A percentile compares a stretch with the other conserved stretches of the same genome.
Evolutionary conservation across 2,113 vertebrate species (phyloP).

Genomic region (Panthera leo): DNA sequence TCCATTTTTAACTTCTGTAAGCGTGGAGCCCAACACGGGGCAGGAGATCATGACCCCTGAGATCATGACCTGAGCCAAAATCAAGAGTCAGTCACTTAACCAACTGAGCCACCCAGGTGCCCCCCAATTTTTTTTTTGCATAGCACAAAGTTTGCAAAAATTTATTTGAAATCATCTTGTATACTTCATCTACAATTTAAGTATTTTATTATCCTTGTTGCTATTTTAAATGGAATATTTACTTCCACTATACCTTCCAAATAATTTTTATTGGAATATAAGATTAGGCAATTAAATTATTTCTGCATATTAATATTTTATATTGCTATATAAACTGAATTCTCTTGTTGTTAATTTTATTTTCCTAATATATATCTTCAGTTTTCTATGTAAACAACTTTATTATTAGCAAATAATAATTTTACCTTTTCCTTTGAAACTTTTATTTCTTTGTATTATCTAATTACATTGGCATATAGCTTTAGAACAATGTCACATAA

Average conservation of each 20-base stretch:
- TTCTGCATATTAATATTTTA: background rate
- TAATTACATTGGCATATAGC: background rate
- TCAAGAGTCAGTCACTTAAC: too few relatives aligned
- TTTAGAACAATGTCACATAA: background rate
- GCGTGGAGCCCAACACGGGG: too few relatives aligned
- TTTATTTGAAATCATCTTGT: background rate
- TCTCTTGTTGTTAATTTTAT: background rate
- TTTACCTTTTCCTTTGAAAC: background rate
- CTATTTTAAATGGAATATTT: background rate
- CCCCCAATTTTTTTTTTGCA: background rate
- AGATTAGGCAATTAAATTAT: background rate
- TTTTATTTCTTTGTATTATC: background rate
- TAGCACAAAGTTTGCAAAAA: background rate
- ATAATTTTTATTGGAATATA: background rate
- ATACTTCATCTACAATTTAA: background rate
- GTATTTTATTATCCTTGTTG: background rate
- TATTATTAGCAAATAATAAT: background rate
- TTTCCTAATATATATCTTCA: background rate
- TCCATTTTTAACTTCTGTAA: too few relatives aligned
- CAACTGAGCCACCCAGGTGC: too few relatives aligned
- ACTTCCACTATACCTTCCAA: background rate
- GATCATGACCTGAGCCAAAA: too few relatives aligned
- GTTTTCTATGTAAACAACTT: background rate
- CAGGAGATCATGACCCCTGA: too few relatives aligned
- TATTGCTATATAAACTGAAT: background rate